phyloP scores from a whole-genome alignment of 2,888 invertebrate genomes.

The Drosophila atripex region DNA sequence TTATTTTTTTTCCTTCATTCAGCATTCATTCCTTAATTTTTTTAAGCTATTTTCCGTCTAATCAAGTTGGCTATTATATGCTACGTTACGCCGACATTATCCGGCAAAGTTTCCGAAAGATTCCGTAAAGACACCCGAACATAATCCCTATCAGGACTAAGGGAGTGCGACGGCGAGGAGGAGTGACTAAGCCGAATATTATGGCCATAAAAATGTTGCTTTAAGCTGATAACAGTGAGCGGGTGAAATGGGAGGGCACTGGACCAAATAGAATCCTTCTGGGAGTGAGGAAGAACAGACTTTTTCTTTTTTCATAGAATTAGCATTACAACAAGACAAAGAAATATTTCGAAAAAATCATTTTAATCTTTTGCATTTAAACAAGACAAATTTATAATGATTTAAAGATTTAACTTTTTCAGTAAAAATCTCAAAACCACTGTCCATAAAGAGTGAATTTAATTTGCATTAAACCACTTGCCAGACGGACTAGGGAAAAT shows the following conservation, averaged over 20 bases:
- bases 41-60: constrained; percentile 25
- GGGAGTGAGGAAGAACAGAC: neutral
- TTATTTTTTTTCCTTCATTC: neutral
- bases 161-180: constrained; percentile 10
- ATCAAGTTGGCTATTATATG: constrained; percentile 34
- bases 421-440: neutral
- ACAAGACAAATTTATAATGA: constrained; percentile 1
- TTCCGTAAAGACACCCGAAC: constrained; percentile 3
- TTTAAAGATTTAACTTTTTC: no score
- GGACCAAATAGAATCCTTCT: constrained; percentile 27
- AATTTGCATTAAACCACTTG: constrained; percentile 2
- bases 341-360: constrained; percentile 7
- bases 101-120: constrained; percentile 18
- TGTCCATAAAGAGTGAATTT: neutral
- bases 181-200: constrained; percentile 39
- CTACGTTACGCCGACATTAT: constrained; percentile 21
- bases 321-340: constrained; percentile 10
- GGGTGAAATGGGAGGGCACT: constrained; percentile 3
- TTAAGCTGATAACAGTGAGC: constrained; percentile 30
- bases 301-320: constrained; percentile 18
- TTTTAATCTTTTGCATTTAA: constrained; percentile 5
- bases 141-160: constrained; percentile 23
- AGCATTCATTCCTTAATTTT: constrained; percentile 7
- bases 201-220: constrained; percentile 41
- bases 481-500: neutral